Evolutionary conservation across 2,797 vertebrate species (phyloP).

Genomic region (Lutjanus argentimaculatus): DNA sequence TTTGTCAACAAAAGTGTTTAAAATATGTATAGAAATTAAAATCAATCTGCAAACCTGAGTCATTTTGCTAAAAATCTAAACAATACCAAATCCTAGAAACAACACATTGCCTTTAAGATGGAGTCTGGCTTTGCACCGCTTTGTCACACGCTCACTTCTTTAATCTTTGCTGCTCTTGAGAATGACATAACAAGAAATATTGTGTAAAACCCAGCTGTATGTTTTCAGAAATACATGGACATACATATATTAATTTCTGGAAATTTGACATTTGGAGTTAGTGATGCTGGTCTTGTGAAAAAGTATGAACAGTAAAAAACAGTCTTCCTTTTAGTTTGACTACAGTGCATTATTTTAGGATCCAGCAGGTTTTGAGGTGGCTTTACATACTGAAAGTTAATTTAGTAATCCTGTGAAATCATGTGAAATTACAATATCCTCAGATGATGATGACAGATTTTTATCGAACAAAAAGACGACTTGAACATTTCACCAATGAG

Average conservation of each 20-base stretch:
- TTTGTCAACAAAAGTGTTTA: too few relatives aligned
- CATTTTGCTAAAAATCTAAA: not conserved
- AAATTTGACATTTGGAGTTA: not conserved
- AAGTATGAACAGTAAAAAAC: not conserved
- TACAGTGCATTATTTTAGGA: not conserved
- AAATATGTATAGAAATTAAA: not conserved
- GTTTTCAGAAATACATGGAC: not conserved
- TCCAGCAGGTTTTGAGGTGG: not conserved
- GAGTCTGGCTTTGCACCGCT: too few relatives aligned
- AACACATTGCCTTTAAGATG: not conserved
- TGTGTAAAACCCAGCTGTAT: not conserved
- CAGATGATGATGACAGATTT: not conserved
- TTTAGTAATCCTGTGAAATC: not conserved
- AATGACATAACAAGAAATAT: not conserved
- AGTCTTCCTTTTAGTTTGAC: not conserved
- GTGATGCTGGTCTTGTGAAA: not conserved
- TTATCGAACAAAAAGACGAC: not conserved
- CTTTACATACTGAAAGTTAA: not conserved
- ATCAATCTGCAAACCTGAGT: not conserved
- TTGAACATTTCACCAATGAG: not conserved
- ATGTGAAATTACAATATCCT: not conserved
- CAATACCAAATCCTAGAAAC: not conserved
- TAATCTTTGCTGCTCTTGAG: not conserved
- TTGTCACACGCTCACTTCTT: not conserved
- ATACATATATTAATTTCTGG: not conserved